Percentiles rank a stretch among this genome's conserved stretches.
Evolutionary conservation across 1,140 invertebrate species (phyloP).

Genomic region (Panulirus ornatus): DNA sequence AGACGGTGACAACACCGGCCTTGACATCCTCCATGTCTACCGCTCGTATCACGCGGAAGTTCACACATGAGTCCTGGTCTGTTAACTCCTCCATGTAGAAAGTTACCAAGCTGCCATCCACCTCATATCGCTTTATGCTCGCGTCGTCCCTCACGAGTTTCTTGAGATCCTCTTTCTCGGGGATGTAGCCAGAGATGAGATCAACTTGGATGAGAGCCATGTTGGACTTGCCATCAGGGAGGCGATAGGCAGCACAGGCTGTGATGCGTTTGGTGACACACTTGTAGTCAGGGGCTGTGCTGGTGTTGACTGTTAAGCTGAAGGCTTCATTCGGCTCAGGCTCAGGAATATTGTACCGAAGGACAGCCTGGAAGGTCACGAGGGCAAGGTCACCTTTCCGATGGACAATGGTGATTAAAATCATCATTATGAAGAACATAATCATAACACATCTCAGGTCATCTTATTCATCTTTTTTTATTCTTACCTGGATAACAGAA

Average conservation of each 20-base stretch:
- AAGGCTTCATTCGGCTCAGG: slow-evolving; percentile 41
- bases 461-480: not conserved
- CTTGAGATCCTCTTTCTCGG: slow-evolving; percentile 64
- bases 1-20: slow-evolving; percentile 83
- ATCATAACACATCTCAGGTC: no score
- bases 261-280: slow-evolving; percentile 58
- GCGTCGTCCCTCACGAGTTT: not conserved
- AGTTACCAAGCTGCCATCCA: slow-evolving; percentile 77
- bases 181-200: slow-evolving; percentile 73
- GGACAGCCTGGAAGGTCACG: slow-evolving; percentile 29
- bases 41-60: slow-evolving; percentile 78
- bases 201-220: slow-evolving; percentile 75
- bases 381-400: not conserved
- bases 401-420: not conserved
- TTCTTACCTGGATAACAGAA: slow-evolving; percentile 57
- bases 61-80: slow-evolving; percentile 78
- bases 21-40: slow-evolving; percentile 80
- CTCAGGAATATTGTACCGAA: slow-evolving; percentile 50
- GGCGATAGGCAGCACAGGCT: slow-evolving; percentile 59
- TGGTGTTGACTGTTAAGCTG: slow-evolving; percentile 44
- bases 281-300: slow-evolving; percentile 18
- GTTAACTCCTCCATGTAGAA: slow-evolving; percentile 79
- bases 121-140: slow-evolving; percentile 78
- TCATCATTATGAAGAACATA: no score
- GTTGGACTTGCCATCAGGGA: slow-evolving; percentile 68